Evolutionary conservation across 2,888 invertebrate genomes (phyloP), one percentile per base, ranked within the genome.

Genomic region (Netelia melanura): DNA sequence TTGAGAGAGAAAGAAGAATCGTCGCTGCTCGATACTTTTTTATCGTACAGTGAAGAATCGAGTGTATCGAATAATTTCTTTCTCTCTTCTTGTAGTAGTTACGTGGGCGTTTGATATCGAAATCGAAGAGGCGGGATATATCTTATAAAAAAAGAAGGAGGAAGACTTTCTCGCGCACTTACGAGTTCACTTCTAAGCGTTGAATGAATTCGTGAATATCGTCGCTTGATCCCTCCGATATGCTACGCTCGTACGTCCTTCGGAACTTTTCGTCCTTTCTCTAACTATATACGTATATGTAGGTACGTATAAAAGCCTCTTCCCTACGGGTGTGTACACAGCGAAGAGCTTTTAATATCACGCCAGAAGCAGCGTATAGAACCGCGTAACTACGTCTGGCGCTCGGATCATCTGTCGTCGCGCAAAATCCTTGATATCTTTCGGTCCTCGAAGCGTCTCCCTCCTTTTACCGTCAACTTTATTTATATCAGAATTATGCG

Each of bases 341-440:
- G 70, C 1, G 61, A 68, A 68, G 52, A 81, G 78, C 78, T 75
- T 84, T 84, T 74, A 85, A 85, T 85, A 85, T 71, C 70, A 64
- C 61, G 52, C 14, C 14, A 43, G 43, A 81, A 78, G 74, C 25
- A 75, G 75, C 23, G 54, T 43, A 65, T 70, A 71, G 48, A 67
- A 61, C 43, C 75, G 38, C 30, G 56, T 76, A 78, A 81, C 70
- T 74, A 81, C 77, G 84, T 85, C 84, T 85, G 71, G 78, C 81
- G 71, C 64, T 48, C 48, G 81, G 84, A 85, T 85, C 70, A 85
- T 85, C 84, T 78, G 48, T 75, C 78, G 70, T 79, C 62, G 30
- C 54, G 30, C 65, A 54, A 81, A 85, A 85, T 85, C 81, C 81
- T 54, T 75, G 84, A 85, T 85, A 81, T 85, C 81, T 85, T 75